Evolutionary conservation across 2,888 invertebrate species (phyloP), one percentile per base, ranked within the genome.

Genomic region (Polyploca ridens): DNA sequence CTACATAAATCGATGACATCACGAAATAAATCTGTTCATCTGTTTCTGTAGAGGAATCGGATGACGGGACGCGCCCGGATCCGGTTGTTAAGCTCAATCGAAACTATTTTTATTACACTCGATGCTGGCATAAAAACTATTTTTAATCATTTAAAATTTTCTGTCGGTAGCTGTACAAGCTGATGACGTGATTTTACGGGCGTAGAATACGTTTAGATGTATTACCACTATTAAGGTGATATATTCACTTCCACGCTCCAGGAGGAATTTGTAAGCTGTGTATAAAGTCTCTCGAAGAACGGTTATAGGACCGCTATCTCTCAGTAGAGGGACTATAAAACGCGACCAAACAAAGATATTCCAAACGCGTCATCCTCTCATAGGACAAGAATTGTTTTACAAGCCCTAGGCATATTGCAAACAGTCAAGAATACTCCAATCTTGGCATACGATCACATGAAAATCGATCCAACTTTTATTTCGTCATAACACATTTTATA

Each of bases 91-190:
- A 85, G 84, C 86, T 81, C 84, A 82, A 89, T 88, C 85, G 82
- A 88, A 89, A 86, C 84, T 90, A 92, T 93, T 92, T 93, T 91
- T 91, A 92, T 90, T 87, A 82, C 86, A 73, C 76, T 82, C 76
- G 82, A 85, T 86, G 88, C 81, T 79, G 79, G 82, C 82, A 84
- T 84, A 81, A 82, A 82, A 83, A 77, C 76, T 82, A 84, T 86
- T 85, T 87, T 81, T 73, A 79, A 83, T 79, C 58, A 77, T 74
- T 76, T 72, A 35, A 69, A 73, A 72, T 74, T 71, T 72, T 72
- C 71, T 63, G 66, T 67, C 66, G 67, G 73, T 65, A 66, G 68
- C 67, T 58, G 63, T 64, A 67, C 60, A 64, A 33, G 46, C 58
- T 64, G 63, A 65, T 58, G 58, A 64, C 49, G 62, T 60, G 38